A percentile compares a stretch with the other conserved stretches of the same genome.
phyloP scores from a whole-genome alignment of 2,113 vertebrate genomes.

The Xiphophorus hellerii region DNA sequence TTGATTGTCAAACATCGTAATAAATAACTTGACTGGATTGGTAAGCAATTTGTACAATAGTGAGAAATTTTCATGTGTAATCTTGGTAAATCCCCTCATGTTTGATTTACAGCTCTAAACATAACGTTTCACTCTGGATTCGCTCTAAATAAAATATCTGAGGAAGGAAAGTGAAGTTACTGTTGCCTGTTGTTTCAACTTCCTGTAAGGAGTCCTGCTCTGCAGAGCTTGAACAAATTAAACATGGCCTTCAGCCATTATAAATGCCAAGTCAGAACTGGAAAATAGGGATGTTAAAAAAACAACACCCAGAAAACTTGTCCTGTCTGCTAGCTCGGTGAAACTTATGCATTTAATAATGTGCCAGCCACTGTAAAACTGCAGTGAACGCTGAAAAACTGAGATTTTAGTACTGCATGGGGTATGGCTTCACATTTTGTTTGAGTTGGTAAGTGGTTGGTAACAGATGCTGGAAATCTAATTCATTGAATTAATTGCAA shows the following conservation, averaged over 20 bases:
- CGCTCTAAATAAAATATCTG: constrained; percentile 49
- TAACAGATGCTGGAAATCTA: background rate
- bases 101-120: constrained; percentile 46
- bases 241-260: constrained; percentile 55
- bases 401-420: background rate
- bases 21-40: constrained; percentile 26
- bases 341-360: constrained; percentile 38
- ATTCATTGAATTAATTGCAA: background rate
- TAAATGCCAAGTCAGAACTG: constrained; percentile 64
- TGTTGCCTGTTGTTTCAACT: constrained; percentile 48
- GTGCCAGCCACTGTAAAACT: constrained; percentile 46
- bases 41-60: constrained; percentile 23
- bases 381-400: constrained; percentile 1
- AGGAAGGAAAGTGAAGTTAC: constrained; percentile 54
- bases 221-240: constrained; percentile 52
- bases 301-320: constrained; percentile 57
- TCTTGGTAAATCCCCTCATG: constrained; percentile 8
- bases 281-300: constrained; percentile 61
- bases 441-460: background rate
- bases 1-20: constrained; percentile 6
- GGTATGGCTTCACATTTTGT: background rate
- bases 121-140: constrained; percentile 43
- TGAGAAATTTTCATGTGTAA: constrained; percentile 11
- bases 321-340: constrained; percentile 52
- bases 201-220: constrained; percentile 48